Percentiles rank a stretch among this genome's conserved stretches.
These are phyloP conservation scores for Pangasius krempfi DNA, from an alignment of 2,797 vertebrate genomes.

Conservation along the genomic window DNA sequence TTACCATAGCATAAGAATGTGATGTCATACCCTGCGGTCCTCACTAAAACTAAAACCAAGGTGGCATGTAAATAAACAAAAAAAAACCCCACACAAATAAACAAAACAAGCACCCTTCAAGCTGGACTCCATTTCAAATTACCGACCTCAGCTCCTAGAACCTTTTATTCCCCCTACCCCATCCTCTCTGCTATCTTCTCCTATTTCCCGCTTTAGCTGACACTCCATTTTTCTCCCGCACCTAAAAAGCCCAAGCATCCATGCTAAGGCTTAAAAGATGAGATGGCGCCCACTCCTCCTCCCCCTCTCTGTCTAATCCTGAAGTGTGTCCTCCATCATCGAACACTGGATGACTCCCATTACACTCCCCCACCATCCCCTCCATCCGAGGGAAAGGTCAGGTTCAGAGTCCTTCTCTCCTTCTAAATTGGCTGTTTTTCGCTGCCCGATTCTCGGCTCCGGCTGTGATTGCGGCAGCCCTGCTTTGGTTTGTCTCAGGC, in stretches of 20 bases:
- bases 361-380: slow-evolving; percentile 73
- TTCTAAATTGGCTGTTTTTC: slow-evolving; percentile 79
- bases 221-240: slow-evolving; percentile 74
- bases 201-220: slow-evolving; percentile 63
- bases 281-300: slow-evolving; percentile 64
- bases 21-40: slow-evolving; percentile 61
- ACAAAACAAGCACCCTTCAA: slow-evolving; percentile 19
- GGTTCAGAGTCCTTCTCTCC: slow-evolving; percentile 63
- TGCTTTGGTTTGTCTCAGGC: slow-evolving; percentile 74
- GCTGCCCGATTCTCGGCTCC: slow-evolving; percentile 67
- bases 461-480: slow-evolving; percentile 65
- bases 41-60: slow-evolving; percentile 72
- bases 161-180: slow-evolving; percentile 10
- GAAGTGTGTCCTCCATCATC: slow-evolving; percentile 52
- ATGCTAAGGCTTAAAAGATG: slow-evolving; percentile 73
- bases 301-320: slow-evolving; percentile 64
- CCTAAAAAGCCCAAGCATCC: slow-evolving; percentile 71
- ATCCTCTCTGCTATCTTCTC: slow-evolving; percentile 57
- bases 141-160: slow-evolving; percentile 44
- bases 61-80: slow-evolving; percentile 61
- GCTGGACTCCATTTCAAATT: slow-evolving; percentile 51
- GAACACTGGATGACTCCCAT: slow-evolving; percentile 69
- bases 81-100: background rate
- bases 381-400: slow-evolving; percentile 65
- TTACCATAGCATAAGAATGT: slow-evolving; percentile 56